Base-by-base conservation (phyloP, 2,888 invertebrate species). In the Poecilobothrus nobilitatus region DNA sequence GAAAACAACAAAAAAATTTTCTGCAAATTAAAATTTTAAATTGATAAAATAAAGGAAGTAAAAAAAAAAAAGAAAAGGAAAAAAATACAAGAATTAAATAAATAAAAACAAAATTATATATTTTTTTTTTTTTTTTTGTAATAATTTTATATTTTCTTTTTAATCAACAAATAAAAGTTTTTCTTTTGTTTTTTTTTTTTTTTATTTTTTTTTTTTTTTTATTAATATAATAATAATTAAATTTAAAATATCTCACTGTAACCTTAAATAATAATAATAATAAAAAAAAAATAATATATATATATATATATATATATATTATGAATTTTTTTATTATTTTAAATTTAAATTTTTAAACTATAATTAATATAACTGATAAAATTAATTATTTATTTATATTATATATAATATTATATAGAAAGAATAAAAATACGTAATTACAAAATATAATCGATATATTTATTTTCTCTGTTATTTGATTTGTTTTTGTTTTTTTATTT, bases 141-240 rank as follows among this genome's bases (percentile, higher is more conserved):
- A 53, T 53, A 53, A 53, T 53, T 53, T 53, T 53, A 53, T 53
- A 53, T 53, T 53, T 53, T 53, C 53, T 53, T 53, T 53, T 53
- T 53, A 53, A 53, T 53, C 53, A 53, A 53, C 53, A 53, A 53
- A 53, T 53, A 53, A 53, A 53, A 53, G 53, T 53, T 53, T n/a
- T 15, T 53, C 15, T 53, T 53, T 15, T 53, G 6, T 53, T 53
- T 53, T n/a, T 15, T 53, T 53, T 53, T 53, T 15, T 53, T 18
- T 53, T 53, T n/a, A n/a, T n/a, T n/a, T n/a, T 53, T 53, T 53
- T n/a, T 15, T 53, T 53, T 53, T 53, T 15, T 53, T 18, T 53
- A 15, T 53, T 53, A 53, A 53, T 53, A 53, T 53, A 53, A 53
- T 53, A 53, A 53, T 53, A 53, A 53, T 53, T 53, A 53, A 53